Percentiles rank a stretch among this genome's conserved stretches.
Evolutionary conservation across 2,113 vertebrate species (phyloP).

Genomic region (Dendrocopos noguchii): DNA sequence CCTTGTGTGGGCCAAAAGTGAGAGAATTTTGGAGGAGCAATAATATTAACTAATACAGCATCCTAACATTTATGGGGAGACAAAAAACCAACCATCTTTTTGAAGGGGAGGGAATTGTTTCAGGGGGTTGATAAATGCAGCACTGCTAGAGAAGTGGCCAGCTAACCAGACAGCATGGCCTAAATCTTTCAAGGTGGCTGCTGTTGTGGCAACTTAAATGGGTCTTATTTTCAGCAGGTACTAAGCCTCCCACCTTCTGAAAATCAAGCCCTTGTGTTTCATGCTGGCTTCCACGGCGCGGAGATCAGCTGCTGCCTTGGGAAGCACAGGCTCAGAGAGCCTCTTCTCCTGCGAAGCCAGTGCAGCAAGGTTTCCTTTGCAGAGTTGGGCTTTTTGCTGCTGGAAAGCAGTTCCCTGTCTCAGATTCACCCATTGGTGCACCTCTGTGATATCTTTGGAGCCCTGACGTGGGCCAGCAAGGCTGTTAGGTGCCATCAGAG

Average conservation of each 20-base stretch:
- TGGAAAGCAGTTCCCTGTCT: background rate
- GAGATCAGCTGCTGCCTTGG: slow-evolving; percentile 17
- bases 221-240: slow-evolving; percentile 47
- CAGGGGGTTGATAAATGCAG: background rate
- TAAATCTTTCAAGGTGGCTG: slow-evolving; percentile 56
- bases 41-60: background rate
- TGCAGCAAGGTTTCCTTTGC: background rate
- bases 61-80: background rate
- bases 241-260: slow-evolving; percentile 45
- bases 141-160: background rate
- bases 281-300: background rate
- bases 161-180: background rate
- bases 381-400: background rate
- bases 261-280: slow-evolving; percentile 38
- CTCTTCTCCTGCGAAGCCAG: background rate
- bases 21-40: background rate
- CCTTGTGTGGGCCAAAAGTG: background rate
- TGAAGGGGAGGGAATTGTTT: background rate
- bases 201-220: slow-evolving; percentile 43
- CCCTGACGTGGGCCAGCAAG: background rate
- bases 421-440: fast-evolving
- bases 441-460: background rate
- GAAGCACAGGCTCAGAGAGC: background rate
- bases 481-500: background rate
- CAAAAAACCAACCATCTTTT: background rate